Percentiles rank a stretch among this genome's conserved stretches.
Evolutionary conservation across 2,888 invertebrate genomes (phyloP).

Genomic region (Morpho helenor): DNA sequence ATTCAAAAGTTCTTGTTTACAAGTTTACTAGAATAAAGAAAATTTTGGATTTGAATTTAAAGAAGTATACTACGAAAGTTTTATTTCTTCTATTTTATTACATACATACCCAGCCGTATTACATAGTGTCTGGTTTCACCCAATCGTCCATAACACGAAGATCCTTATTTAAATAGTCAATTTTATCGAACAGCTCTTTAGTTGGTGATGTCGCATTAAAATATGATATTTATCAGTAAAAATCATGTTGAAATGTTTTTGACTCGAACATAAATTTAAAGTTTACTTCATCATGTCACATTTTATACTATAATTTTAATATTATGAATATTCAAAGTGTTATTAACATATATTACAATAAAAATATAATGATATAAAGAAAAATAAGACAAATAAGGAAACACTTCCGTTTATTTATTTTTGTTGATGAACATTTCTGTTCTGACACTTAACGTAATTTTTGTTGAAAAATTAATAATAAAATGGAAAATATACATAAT

Average conservation of each 20-base stretch:
- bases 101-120: no score
- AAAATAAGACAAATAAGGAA: conserved; percentile 2
- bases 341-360: conserved; percentile 3
- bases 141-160: background rate
- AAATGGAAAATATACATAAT: no score
- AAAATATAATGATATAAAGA: conserved; percentile 1
- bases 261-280: conserved; percentile 1
- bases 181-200: background rate
- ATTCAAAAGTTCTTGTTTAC: no score
- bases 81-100: no score
- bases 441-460: no score
- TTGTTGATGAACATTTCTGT: no score
- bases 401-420: background rate
- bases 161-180: background rate
- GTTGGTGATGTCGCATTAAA: background rate
- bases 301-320: conserved; percentile 5
- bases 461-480: no score
- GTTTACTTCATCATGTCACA: conserved; percentile 7
- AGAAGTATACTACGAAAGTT: no score
- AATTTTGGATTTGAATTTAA: no score
- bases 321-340: conserved; percentile 6
- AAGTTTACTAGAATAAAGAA: no score
- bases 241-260: conserved; percentile 3
- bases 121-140: no score
- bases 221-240: background rate